phyloP scores from a whole-genome alignment of 2,797 vertebrate genomes.

The Oreortyx pictus region DNA sequence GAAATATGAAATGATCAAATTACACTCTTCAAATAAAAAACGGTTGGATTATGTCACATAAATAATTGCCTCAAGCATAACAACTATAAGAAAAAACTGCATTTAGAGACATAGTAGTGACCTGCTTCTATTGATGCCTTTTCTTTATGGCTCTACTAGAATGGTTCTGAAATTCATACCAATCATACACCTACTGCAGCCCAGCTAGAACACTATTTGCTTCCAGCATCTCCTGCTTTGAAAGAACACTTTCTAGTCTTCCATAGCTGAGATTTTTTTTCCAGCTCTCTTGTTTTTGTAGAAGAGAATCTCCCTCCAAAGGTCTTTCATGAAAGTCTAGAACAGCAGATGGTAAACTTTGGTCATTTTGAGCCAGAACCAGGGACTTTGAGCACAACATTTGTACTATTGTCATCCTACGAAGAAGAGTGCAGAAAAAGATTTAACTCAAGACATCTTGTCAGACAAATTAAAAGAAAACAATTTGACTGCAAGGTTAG shows the following conservation, averaged over 20 bases:
- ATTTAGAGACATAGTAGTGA: not conserved
- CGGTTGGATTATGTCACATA: not conserved
- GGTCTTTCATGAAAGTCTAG: not conserved
- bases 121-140: not conserved
- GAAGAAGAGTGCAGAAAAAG: not conserved
- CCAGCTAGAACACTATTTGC: not conserved
- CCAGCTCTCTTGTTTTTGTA: not conserved
- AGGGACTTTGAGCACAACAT: not conserved
- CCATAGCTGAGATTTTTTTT: accelerated
- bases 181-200: not conserved
- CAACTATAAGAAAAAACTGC: not conserved
- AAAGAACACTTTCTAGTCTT: not conserved
- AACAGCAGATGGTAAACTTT: not conserved
- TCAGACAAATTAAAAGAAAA: not conserved
- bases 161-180: not conserved
- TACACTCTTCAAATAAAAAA: not conserved
- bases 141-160: not conserved
- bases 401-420: not conserved
- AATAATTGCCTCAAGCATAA: not conserved
- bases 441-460: not conserved
- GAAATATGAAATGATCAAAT: not conserved
- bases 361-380: not conserved
- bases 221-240: not conserved
- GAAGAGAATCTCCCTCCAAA: not conserved
- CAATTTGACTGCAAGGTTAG: not conserved